Evolutionary conservation across 2,797 vertebrate species (phyloP).

Genomic region (Manis javanica): DNA sequence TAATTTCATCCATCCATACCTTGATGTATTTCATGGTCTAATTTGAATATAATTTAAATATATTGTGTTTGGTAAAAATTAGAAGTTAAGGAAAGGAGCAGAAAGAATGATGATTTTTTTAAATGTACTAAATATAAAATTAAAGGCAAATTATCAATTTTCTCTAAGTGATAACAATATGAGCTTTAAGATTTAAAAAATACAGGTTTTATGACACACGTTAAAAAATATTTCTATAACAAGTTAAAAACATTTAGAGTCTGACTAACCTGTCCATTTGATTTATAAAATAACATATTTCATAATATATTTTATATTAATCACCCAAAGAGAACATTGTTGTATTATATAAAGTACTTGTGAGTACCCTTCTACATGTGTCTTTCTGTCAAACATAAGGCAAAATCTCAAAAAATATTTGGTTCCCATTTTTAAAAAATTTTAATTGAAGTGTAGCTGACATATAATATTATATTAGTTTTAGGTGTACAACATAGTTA

Average conservation of each 20-base stretch:
- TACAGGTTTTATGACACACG: background rate
- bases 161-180: background rate
- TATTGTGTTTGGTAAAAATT: background rate
- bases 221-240: background rate
- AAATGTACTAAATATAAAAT: background rate
- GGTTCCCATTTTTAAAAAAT: background rate
- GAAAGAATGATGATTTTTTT: background rate
- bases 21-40: background rate
- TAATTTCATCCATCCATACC: background rate
- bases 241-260: background rate
- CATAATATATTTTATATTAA: background rate
- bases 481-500: no score
- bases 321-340: background rate
- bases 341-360: background rate
- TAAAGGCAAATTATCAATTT: background rate
- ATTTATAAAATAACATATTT: conserved; percentile 23
- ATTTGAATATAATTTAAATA: background rate
- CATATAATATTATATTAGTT: no score
- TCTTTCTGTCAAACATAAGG: background rate
- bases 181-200: background rate
- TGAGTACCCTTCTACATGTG: background rate
- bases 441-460: no score
- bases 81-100: background rate
- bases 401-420: background rate
- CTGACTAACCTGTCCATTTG: background rate